Percentiles rank a stretch among this genome's conserved stretches.
phyloP scores from a whole-genome alignment of 2,888 invertebrate species.

The Hipparchia semele region DNA sequence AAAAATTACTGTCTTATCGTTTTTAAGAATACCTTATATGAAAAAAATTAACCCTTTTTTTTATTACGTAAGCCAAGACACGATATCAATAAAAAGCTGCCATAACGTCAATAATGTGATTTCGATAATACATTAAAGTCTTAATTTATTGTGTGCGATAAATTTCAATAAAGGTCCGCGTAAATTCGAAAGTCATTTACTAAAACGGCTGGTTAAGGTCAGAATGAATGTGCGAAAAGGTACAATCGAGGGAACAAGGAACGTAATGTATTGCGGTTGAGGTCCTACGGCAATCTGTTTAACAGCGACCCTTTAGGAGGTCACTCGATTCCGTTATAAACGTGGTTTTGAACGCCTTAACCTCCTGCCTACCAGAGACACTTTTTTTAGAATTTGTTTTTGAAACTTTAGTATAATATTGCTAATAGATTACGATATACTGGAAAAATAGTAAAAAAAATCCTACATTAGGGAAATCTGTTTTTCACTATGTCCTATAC shows the following conservation, averaged over 20 bases:
- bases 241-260: slow-evolving; percentile 31
- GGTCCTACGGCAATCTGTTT: slow-evolving; percentile 28
- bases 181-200: slow-evolving; percentile 40
- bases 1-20: no score
- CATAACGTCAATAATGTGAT: slow-evolving; percentile 21
- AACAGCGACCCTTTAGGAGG: slow-evolving; percentile 30
- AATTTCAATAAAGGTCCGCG: slow-evolving; percentile 38
- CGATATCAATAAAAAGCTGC: slow-evolving; percentile 11
- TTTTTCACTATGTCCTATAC: no score
- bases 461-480: no score
- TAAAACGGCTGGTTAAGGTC: slow-evolving; percentile 36
- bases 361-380: no score
- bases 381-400: no score
- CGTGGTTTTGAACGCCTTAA: slow-evolving; percentile 18
- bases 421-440: no score
- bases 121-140: slow-evolving; percentile 31
- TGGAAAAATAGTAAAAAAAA: no score
- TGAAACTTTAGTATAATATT: no score
- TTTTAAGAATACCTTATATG: no score
- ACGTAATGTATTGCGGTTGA: slow-evolving; percentile 34
- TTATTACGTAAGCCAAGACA: background rate
- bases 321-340: slow-evolving; percentile 29
- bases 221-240: slow-evolving; percentile 42
- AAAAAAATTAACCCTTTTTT: background rate
- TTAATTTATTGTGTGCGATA: slow-evolving; percentile 37